phyloP scores from a whole-genome alignment of 2,888 invertebrate genomes.

The Diaperis boleti region DNA sequence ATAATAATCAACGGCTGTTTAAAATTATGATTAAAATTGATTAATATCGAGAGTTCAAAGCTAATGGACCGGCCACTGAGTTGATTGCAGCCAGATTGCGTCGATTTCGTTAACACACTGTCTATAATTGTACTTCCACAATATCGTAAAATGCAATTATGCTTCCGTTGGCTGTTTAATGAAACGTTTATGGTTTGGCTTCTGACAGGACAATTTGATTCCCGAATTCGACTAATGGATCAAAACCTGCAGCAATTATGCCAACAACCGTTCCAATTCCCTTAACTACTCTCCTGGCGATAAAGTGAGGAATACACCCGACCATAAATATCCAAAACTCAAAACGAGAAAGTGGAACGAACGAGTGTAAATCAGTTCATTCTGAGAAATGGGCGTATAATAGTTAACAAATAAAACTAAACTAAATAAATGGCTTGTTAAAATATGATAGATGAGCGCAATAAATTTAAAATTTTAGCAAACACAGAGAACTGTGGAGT shows the following conservation, averaged over 20 bases:
- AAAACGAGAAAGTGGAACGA: constrained; percentile 3
- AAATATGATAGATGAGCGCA: constrained; percentile 33
- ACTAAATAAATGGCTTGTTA: constrained; percentile 28
- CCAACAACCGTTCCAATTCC: not conserved
- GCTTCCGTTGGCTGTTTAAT: constrained; percentile 10
- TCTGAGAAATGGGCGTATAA: constrained; percentile 20
- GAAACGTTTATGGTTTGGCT: constrained; percentile 16
- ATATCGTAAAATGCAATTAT: constrained; percentile 33
- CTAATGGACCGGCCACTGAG: constrained; percentile 23
- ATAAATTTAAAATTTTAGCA: constrained; percentile 37
- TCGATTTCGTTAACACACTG: constrained; percentile 17
- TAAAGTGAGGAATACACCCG: too few relatives aligned
- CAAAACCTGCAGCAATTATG: not conserved
- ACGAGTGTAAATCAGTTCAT: not conserved
- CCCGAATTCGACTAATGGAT: not conserved
- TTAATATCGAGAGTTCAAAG: not conserved
- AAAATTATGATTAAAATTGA: too few relatives aligned
- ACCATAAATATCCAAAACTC: too few relatives aligned
- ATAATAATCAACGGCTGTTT: too few relatives aligned
- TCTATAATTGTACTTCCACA: constrained; percentile 27
- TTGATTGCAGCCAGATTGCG: constrained; percentile 19
- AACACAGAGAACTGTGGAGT: constrained; percentile 12
- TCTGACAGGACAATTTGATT: constrained; percentile 19
- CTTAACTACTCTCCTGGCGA: not conserved
- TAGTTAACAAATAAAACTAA: constrained; percentile 32